phyloP scores from a whole-genome alignment of 2,113 vertebrate genomes.

The Etheostoma cragini region DNA sequence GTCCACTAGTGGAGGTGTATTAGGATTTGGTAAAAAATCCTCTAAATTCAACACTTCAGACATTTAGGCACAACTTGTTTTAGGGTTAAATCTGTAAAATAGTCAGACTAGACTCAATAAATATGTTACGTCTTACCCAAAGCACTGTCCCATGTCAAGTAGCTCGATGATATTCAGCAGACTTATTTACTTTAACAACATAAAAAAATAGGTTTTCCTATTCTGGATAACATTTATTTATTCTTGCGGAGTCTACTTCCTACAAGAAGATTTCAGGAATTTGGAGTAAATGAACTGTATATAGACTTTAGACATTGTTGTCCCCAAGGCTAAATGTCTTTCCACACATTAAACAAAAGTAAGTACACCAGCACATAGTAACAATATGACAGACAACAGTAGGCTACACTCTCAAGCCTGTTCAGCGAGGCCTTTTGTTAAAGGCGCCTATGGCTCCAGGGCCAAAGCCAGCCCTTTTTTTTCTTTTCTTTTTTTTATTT shows the following conservation, averaged over 20 bases:
- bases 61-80: not conserved
- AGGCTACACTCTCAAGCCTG: too few species aligned
- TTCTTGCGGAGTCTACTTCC: not conserved
- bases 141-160: not conserved
- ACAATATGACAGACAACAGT: too few species aligned
- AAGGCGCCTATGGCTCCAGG: too few species aligned
- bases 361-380: too few species aligned
- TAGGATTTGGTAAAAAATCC: not conserved
- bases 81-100: constrained; percentile 4
- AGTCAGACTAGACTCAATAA: not conserved
- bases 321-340: too few species aligned
- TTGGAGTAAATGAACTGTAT: not conserved
- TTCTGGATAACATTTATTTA: not conserved
- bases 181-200: not conserved
- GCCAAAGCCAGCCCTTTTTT: too few species aligned
- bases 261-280: not conserved
- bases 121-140: not conserved
- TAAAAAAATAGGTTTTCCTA: not conserved
- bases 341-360: too few species aligned
- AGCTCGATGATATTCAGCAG: not conserved
- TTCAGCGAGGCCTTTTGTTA: too few species aligned
- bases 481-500: too few species aligned
- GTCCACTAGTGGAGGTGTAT: not conserved
- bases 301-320: too few species aligned
- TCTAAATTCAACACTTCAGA: not conserved